These are phyloP conservation scores for Cyclophora albipunctata DNA, from an alignment of 2,888 invertebrate genomes.

Conservation along the genomic window DNA sequence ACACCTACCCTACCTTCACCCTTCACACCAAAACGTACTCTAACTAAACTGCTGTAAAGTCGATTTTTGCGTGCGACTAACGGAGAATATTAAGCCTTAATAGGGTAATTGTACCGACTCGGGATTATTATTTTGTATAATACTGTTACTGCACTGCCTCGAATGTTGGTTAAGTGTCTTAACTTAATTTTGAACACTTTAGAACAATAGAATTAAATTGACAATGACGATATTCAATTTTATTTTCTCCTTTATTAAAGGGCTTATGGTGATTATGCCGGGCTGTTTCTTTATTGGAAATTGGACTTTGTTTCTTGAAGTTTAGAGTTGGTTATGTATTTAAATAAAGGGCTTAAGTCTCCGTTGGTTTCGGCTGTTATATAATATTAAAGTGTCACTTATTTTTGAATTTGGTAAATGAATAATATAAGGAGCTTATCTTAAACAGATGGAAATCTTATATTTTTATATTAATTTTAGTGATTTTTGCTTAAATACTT, in stretches of 20 bases:
- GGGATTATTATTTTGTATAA: slow-evolving; percentile 19
- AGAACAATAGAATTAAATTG: slow-evolving; percentile 10
- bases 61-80: slow-evolving; percentile 26
- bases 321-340: no score
- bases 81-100: slow-evolving; percentile 4
- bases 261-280: neutral
- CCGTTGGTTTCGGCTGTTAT: neutral
- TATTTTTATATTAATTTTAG: no score
- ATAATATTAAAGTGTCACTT: neutral
- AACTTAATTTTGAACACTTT: slow-evolving; percentile 16
- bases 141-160: slow-evolving; percentile 9
- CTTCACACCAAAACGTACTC: slow-evolving; percentile 13
- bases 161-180: slow-evolving; percentile 8
- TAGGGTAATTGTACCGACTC: slow-evolving; percentile 7
- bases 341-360: neutral
- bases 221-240: neutral
- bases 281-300: neutral
- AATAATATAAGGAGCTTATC: no score
- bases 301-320: no score
- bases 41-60: slow-evolving; percentile 22
- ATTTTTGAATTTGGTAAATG: neutral
- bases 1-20: slow-evolving; percentile 14
- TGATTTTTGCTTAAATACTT: no score
- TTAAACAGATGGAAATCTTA: no score
- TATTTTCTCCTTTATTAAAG: neutral